phyloP scores from a whole-genome alignment of 92 coral and sea anemone species.

The Phenganax marumi region DNA sequence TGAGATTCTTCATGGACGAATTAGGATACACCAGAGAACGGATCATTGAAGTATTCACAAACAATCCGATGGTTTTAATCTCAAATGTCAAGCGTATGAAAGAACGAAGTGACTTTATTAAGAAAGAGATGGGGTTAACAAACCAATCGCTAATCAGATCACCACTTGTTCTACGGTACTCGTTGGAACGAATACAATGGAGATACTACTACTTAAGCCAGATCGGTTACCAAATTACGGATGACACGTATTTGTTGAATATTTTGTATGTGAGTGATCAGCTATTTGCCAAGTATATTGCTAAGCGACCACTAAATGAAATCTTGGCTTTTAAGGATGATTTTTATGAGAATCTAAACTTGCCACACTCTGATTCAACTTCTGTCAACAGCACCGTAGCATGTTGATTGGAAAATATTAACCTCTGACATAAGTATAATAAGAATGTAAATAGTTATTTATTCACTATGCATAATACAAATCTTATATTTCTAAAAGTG shows the following conservation, averaged over 20 bases:
- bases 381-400: not conserved
- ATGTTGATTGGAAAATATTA: not conserved
- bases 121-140: conserved; percentile 28
- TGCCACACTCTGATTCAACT: not conserved
- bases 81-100: conserved; percentile 24
- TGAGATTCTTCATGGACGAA: conserved; percentile 34
- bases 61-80: conserved; percentile 29
- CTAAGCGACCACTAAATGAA: conserved; percentile 16
- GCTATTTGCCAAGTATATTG: conserved; percentile 31
- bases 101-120: conserved; percentile 26
- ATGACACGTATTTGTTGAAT: conserved; percentile 21
- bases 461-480: not conserved
- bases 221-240: conserved; percentile 19
- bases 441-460: not conserved
- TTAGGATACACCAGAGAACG: conserved; percentile 40
- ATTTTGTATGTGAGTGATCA: conserved; percentile 13
- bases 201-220: conserved; percentile 19
- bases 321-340: conserved; percentile 27
- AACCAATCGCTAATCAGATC: conserved; percentile 22
- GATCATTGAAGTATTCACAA: conserved; percentile 35
- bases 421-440: not conserved
- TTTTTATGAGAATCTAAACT: conserved; percentile 24
- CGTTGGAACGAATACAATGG: conserved; percentile 29
- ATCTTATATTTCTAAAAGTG: not conserved
- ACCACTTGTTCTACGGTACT: conserved; percentile 32